phyloP scores from a whole-genome alignment of 2,113 vertebrate genomes.

The Anser cygnoides region DNA sequence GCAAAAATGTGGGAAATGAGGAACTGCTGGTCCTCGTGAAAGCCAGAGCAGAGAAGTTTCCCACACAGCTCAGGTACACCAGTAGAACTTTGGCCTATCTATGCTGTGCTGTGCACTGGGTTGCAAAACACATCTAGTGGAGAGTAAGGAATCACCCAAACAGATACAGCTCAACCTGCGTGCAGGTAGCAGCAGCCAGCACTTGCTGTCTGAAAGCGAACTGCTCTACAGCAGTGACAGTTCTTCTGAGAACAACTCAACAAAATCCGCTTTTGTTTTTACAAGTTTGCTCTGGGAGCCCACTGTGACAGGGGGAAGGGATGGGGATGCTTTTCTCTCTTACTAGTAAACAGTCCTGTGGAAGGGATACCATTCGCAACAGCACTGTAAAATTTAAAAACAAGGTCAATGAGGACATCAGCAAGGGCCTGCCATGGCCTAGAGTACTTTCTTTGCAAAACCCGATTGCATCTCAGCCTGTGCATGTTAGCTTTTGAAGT shows the following conservation, averaged over 20 bases:
- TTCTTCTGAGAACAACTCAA: background rate
- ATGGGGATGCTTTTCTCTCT: background rate
- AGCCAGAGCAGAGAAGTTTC: background rate
- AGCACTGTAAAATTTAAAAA: background rate
- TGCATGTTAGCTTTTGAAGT: background rate
- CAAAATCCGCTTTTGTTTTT: background rate
- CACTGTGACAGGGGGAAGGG: background rate
- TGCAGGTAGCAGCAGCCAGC: background rate
- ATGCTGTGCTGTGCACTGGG: rapidly evolving
- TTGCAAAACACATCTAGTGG: background rate
- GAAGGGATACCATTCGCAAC: background rate
- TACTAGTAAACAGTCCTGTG: background rate
- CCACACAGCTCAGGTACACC: background rate
- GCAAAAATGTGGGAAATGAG: background rate
- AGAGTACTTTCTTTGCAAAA: background rate
- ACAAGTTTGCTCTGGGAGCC: background rate
- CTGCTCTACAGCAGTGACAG: background rate
- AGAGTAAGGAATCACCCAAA: background rate
- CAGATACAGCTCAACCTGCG: background rate
- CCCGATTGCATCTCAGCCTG: background rate
- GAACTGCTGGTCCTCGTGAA: background rate
- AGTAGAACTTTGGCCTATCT: background rate
- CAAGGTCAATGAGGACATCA: background rate
- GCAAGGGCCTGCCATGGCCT: background rate
- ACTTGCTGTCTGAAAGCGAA: background rate